Evolutionary conservation across 2,113 vertebrate genomes (phyloP), one percentile per base, ranked within the genome.

Genomic region (Cisticola juncidis): DNA sequence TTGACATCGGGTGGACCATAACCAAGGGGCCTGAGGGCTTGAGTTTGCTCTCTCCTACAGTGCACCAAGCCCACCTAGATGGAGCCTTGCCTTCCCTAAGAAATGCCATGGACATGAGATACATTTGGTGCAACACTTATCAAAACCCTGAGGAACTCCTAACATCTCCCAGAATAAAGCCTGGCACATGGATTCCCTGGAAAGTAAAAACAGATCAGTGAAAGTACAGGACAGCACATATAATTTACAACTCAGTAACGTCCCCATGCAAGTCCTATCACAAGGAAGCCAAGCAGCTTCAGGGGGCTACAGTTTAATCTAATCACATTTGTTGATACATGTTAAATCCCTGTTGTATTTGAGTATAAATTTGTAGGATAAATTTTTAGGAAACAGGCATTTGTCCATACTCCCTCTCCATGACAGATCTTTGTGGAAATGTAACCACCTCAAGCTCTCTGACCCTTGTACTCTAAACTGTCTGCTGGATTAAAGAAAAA

Each of bases 191-290:
- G 53, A 42, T 21, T 26, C 16, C 35, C 35, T 9, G 20, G 13
- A 60, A 64, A 83, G 28, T 5, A 33, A 62, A 56, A 83, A 62
- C 2, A 45, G 44, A 60, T 24, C 72, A 72, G 50, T 9, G 44
- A 69, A 83, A 64, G 11, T 5, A 31, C 51, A 61, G 25, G 29
- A 45, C 15, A 77, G 28, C 28, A 35, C 5, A 3, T 7, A 3
- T 0, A 12, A 69, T 42, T 81, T 50, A 44, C 21, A 50, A 15
- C 24, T 45, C 0, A 1, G 44, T 33, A 64, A 62, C 33, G 54
- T 86, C 9, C 23, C 12, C 10, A 5, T 4, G 13, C 21, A 77
- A 29, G 9, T 24, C 0, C 0, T 9, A 28, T 21, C 35, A 36
- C 7, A 50, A 40, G 14, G 21, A 44, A 77, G 17, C 6, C n/a